Evolutionary conservation across 2,113 vertebrate species (phyloP).

Genomic region (Syngnathoides biaculeatus): DNA sequence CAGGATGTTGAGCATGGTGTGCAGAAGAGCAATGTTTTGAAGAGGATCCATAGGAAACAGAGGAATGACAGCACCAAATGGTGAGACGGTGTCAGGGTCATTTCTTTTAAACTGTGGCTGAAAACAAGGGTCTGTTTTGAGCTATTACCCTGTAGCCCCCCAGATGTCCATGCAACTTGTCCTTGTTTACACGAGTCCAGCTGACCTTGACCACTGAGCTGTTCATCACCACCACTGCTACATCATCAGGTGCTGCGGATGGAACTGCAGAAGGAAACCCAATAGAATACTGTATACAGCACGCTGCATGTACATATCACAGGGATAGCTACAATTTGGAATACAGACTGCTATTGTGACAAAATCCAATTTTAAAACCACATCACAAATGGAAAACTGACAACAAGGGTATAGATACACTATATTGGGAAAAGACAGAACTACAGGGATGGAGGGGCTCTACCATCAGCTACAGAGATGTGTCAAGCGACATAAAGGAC

Average conservation of each 20-base stretch:
- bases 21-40: conserved; percentile 21
- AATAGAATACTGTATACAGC: conserved; percentile 5
- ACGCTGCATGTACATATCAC: background rate
- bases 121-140: conserved; percentile 54
- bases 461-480: conserved; percentile 2
- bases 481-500: background rate
- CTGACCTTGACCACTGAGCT: conserved; percentile 82
- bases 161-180: conserved; percentile 88
- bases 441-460: background rate
- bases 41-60: conserved; percentile 14
- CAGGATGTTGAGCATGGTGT: background rate
- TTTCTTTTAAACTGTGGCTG: conserved; percentile 60
- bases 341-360: background rate
- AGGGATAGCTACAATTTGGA: background rate
- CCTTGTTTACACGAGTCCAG: conserved; percentile 85
- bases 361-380: background rate
- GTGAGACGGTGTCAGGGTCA: conserved; percentile 38
- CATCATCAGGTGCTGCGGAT: conserved; percentile 80
- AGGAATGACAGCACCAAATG: conserved; percentile 22
- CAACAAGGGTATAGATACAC: background rate
- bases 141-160: conserved; percentile 90
- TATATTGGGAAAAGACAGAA: background rate
- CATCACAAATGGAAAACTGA: background rate
- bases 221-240: conserved; percentile 82
- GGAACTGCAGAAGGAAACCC: conserved; percentile 77